These are phyloP conservation scores for Drosophila phalerata DNA, from an alignment of 2,888 invertebrate genomes.

Conservation along the genomic window DNA sequence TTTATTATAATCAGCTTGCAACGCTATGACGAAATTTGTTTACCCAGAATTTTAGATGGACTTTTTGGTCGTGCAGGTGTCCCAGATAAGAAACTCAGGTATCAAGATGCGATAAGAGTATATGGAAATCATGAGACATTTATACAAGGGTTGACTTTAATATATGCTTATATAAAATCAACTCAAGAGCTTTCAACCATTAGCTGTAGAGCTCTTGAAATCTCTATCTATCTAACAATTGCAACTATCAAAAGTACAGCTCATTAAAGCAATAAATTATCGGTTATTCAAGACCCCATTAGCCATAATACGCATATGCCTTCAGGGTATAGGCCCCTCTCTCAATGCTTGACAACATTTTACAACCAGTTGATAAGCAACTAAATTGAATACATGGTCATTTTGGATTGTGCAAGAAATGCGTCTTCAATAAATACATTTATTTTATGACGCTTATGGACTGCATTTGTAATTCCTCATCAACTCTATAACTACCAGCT, in stretches of 20 bases:
- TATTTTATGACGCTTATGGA: slow-evolving; percentile 32
- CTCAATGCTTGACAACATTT: slow-evolving; percentile 2
- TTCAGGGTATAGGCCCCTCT: neutral
- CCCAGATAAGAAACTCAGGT: slow-evolving; percentile 34
- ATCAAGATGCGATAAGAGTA: slow-evolving; percentile 47
- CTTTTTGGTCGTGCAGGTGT: slow-evolving; percentile 44
- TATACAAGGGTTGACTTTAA: neutral
- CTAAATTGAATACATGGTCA: slow-evolving; percentile 41
- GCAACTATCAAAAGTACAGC: slow-evolving; percentile 22
- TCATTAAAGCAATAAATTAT: slow-evolving; percentile 25
- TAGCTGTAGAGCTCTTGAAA: slow-evolving; percentile 25
- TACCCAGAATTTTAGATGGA: slow-evolving; percentile 27
- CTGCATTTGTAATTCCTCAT: slow-evolving; percentile 31
- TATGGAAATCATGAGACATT: slow-evolving; percentile 64
- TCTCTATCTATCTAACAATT: slow-evolving; percentile 17
- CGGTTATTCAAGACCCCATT: slow-evolving; percentile 24
- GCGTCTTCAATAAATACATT: slow-evolving; percentile 65
- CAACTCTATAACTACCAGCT: neutral
- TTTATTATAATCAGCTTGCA: slow-evolving; percentile 60
- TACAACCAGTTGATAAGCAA: slow-evolving; percentile 42
- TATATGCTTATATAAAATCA: slow-evolving; percentile 11
- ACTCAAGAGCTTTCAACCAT: slow-evolving; percentile 19
- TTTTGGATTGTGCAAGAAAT: slow-evolving; percentile 66
- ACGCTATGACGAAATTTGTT: slow-evolving; percentile 70
- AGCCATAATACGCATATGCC: slow-evolving; percentile 1